Evolutionary conservation across 2,888 invertebrate species (phyloP), one percentile per base, ranked within the genome.

Genomic region (Eustalomyia histrio): DNA sequence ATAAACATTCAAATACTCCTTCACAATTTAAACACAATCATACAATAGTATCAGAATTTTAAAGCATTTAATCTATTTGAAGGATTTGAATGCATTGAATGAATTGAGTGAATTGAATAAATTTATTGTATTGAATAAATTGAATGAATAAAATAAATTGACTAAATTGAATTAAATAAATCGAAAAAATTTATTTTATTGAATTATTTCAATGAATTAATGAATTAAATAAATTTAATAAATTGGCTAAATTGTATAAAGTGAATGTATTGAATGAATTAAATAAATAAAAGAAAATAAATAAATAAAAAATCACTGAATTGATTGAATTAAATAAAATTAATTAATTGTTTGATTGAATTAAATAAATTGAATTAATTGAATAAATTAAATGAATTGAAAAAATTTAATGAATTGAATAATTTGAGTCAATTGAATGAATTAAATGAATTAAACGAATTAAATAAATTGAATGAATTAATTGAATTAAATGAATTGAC

Each of bases 1-100:
- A 52, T 71, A 52, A 52, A 63, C 52, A 64, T 33, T 17, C 33
- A 75, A 52, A 43, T 47, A 43, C 53, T 29, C 29, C 29, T 29
- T 29, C 29, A 29, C 29, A 29, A 33, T 52, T 53, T 35, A 57
- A 64, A 72, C 21, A 55, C 29, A 64, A 43, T 12, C 39, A 39
- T 39, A 71, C 63, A 72, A 64, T 16, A 76, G n/a, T 10, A 24
- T 7, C 29, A 29, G 29, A 29, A 29, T 6, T 7, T 6, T 6
- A 29, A 29, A 6, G 29, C 3, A 29, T 29, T 29, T 1, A 29
- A 7, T 29, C 29, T 29, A 21, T 4, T 29, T 12, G 12, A 39
- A 12, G 8, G 12, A 12, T 2, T 39, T 39, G 39, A 39, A 39
- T 39, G 12, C 1, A 39, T 12, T 39, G 0, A 39, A 39, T 39